These are phyloP conservation scores for Ophiothrix spiculata DNA, from an alignment of 35 echinoderm and acorn worm species.

Conservation along the genomic window DNA sequence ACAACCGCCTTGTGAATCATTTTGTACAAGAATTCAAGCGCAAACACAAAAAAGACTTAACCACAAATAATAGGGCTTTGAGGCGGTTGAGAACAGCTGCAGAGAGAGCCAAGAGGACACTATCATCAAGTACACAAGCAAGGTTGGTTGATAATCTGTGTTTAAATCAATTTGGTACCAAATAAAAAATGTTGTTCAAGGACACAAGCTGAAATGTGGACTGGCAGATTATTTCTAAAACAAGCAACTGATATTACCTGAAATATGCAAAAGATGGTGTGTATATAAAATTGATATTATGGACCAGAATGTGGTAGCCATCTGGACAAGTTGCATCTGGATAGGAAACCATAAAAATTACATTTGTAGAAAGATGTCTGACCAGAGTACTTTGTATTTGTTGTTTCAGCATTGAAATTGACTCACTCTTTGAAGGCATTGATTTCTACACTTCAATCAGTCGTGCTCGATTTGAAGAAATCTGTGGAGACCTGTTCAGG, in stretches of 20 bases:
- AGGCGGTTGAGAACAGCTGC: conserved; percentile 77
- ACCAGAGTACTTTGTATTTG: neutral
- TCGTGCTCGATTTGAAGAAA: conserved; percentile 85
- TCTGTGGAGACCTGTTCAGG: conserved; percentile 63
- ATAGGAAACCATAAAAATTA: neutral
- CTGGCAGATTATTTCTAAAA: neutral
- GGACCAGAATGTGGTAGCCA: neutral
- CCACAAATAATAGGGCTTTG: conserved; percentile 52
- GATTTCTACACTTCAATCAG: conserved; percentile 97
- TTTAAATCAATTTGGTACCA: neutral
- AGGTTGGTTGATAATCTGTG: conserved; percentile 34
- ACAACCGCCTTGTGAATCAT: conserved; percentile 74
- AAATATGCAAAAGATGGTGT: neutral
- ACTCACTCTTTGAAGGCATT: conserved; percentile 94
- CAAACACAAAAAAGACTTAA: conserved; percentile 93
- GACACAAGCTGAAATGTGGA: no score
- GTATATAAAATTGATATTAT: neutral
- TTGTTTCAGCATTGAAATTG: conserved; percentile 89
- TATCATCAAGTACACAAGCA: conserved; percentile 82
- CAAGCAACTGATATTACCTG: no score
- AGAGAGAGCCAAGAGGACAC: conserved; percentile 92
- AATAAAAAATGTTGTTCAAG: neutral
- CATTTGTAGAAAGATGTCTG: neutral
- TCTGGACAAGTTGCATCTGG: neutral
- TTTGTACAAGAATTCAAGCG: conserved; percentile 82